Conservation (phyloP, 1,140 invertebrate genomes). For the Ceratina calcarata region DNA sequence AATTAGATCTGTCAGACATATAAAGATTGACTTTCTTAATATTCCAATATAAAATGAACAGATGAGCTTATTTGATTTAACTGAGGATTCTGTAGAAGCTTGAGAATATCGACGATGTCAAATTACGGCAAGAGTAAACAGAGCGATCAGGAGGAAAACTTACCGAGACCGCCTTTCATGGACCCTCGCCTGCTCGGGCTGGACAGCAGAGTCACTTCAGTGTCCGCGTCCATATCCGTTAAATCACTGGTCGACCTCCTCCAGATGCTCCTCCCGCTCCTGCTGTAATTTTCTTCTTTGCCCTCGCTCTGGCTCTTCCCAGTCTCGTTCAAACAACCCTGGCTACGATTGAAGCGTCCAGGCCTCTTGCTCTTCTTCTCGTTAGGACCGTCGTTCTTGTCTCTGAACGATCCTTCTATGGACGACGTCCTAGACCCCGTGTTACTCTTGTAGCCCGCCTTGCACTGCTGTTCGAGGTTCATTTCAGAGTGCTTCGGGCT, state of each 20-base stretch:
- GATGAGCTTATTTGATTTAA: too few relatives aligned
- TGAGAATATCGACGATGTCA: background rate
- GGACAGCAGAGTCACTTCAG: slow-evolving; percentile 83
- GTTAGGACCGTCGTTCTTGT: slow-evolving; percentile 33
- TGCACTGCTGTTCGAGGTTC: slow-evolving; percentile 18
- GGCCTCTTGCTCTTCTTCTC: slow-evolving; percentile 42
- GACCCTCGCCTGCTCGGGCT: slow-evolving; percentile 82
- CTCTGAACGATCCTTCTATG: slow-evolving; percentile 26
- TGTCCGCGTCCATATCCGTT: slow-evolving; percentile 84
- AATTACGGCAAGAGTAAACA: background rate
- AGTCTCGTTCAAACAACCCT: slow-evolving; percentile 69
- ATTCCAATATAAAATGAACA: too few relatives aligned
- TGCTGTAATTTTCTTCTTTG: slow-evolving; percentile 16
- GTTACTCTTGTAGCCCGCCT: slow-evolving; percentile 11
- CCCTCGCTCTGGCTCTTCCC: slow-evolving; percentile 11
- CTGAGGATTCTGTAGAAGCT: background rate
- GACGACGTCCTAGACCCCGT: slow-evolving; percentile 1
- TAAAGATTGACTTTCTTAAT: too few relatives aligned
- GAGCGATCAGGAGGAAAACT: slow-evolving; percentile 29
- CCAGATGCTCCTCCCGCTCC: slow-evolving; percentile 60
- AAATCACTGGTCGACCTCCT: slow-evolving; percentile 88
- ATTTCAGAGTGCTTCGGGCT: slow-evolving; percentile 48
- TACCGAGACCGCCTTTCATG: slow-evolving; percentile 84
- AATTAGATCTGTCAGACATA: too few relatives aligned
- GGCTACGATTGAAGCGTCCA: slow-evolving; percentile 70